phyloP scores from a whole-genome alignment of 2,888 invertebrate species.

The Branchipolynoe longqiensis region DNA sequence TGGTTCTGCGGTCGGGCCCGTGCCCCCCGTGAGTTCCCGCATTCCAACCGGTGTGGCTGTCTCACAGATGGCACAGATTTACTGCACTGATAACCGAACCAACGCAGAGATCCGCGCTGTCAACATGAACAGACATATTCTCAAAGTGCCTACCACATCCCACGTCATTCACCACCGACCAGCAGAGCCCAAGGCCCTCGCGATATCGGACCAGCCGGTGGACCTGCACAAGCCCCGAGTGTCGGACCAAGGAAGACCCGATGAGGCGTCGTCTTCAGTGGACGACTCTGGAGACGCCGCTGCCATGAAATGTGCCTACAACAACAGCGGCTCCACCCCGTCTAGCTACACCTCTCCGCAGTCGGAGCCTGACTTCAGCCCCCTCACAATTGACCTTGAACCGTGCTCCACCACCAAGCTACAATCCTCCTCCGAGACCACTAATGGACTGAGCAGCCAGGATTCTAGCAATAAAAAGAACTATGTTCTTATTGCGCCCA shows the following conservation, averaged over 20 bases:
- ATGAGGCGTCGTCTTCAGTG: slow-evolving; percentile 6
- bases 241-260: neutral
- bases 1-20: neutral
- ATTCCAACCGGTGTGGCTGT: neutral
- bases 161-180: slow-evolving; percentile 15
- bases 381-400: slow-evolving; percentile 34
- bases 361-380: slow-evolving; percentile 48
- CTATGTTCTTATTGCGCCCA: slow-evolving; percentile 4
- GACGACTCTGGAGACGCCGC: slow-evolving; percentile 17
- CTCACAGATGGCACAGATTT: neutral
- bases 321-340: slow-evolving; percentile 32
- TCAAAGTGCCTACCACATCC: slow-evolving; percentile 51
- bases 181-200: neutral
- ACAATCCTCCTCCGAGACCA: neutral
- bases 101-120: slow-evolving; percentile 27
- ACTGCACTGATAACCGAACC: neutral
- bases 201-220: neutral
- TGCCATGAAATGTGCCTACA: slow-evolving; percentile 53
- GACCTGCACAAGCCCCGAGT: slow-evolving; percentile 37
- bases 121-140: slow-evolving; percentile 50
- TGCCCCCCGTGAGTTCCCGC: too few species aligned
- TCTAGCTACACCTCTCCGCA: slow-evolving; percentile 47
- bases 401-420: neutral
- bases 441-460: slow-evolving; percentile 13
- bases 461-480: neutral